Evolutionary conservation across 2,797 vertebrate genomes (phyloP), one percentile per base, ranked within the genome.

Genomic region (Fistularia commersonii): DNA sequence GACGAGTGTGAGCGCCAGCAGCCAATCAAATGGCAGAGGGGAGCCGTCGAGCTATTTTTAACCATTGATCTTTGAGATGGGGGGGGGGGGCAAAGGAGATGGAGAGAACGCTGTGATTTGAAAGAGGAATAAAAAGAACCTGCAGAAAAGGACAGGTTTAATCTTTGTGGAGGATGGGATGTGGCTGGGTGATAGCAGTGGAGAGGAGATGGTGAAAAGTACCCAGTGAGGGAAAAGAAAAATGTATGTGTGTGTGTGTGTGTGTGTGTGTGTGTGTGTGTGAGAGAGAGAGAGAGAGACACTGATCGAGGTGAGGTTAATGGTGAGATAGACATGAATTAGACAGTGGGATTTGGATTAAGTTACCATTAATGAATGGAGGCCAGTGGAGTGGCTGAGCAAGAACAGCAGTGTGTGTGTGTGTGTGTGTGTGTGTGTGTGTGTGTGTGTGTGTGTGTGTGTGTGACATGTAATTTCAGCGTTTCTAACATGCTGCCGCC

Each of bases 401-500:
- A 23, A 23, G 23, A 23, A 23, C 35, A 36, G 35, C 7, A 2
- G 36, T 36, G 47, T 41, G 8, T 45, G 33, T 31, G 41, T 46
- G 48, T 40, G 5, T 40, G 33, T 39, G 32, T 57, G 13, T 54
- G 54, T 61, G 51, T 45, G 39, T 40, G 39, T 12, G n/a, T 40
- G 39, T n/a, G 11, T 13, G 39, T 12, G 39, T 13, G 39, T 12
- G 39, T 31, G 23, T 45, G 44, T 48, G 39, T 57, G 54, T 44
- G 40, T 48, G 45, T 33, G 13, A 11, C 32, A 32, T 45, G 31
- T 46, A 33, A 46, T 34, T 4, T 46, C 13, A 15, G 12, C 46
- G 7, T 45, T 8, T 61, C 43, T 51, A 36, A 57, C 48, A 23
- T 66, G 38, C 11, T 54, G 57, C 47, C 31, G 11, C 78, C 49